Evolutionary conservation across 1,140 invertebrate genomes (phyloP), one percentile per base, ranked within the genome.

Genomic region (Streblospio benedicti): DNA sequence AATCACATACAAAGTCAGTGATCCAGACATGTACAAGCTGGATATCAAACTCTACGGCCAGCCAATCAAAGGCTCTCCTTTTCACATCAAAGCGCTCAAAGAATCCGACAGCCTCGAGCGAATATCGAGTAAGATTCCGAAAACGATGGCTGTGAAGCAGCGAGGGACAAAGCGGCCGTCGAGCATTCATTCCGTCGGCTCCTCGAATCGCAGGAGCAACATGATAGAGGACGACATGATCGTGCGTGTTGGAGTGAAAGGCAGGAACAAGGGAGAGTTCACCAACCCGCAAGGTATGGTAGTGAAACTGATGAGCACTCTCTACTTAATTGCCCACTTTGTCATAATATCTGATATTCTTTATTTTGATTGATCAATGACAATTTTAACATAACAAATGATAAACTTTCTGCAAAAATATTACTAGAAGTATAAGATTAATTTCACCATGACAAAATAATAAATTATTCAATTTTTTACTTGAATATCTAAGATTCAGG

Each of bases 281-380:
- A 80, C 78, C 16, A 84, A 84, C 70, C 82, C 83, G 23, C 83
- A 84, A 70, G 82, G 81, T 27, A 69, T 82, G 12, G 62, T 57
- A 67, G 65, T 58, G 52, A n/a, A n/a, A n/a, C n/a, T n/a, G n/a
- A n/a, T n/a, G n/a, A n/a, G 67, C 18, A 50, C 31, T 18, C n/a
- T n/a, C n/a, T n/a, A n/a, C n/a, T n/a, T n/a, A n/a, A n/a, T n/a
- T n/a, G n/a, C n/a, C n/a, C n/a, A n/a, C n/a, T n/a, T n/a, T n/a
- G n/a, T n/a, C n/a, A n/a, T n/a, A n/a, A n/a, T n/a, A n/a, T n/a
- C n/a, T n/a, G n/a, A n/a, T n/a, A n/a, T n/a, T n/a, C n/a, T n/a
- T n/a, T n/a, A n/a, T n/a, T n/a, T n/a, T n/a, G n/a, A n/a, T n/a
- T n/a, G n/a, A n/a, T n/a, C n/a, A n/a, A n/a, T n/a, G n/a, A n/a